phyloP scores from a whole-genome alignment of 1,140 invertebrate genomes.

The Bombyx mandarina region DNA sequence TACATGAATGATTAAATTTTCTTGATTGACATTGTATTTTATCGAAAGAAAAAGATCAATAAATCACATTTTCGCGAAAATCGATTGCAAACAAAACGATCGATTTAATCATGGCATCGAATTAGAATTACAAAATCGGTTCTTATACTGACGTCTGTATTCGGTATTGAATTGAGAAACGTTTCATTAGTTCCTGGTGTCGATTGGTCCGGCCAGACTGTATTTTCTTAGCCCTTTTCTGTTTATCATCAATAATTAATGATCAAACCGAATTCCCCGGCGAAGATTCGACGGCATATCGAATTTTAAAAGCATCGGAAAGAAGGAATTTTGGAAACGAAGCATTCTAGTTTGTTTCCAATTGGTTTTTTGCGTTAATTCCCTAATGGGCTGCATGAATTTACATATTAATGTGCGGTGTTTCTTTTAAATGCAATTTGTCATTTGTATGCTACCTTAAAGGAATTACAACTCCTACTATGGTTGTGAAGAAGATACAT shows the following conservation, averaged over 20 bases:
- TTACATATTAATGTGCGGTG: background rate
- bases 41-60: too few relatives aligned
- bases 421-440: background rate
- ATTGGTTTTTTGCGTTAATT: background rate
- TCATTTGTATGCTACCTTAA: background rate
- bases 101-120: background rate
- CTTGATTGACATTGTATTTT: too few relatives aligned
- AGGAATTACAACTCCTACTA: too few relatives aligned
- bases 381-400: background rate
- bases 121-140: slow-evolving; percentile 30
- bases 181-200: slow-evolving; percentile 43
- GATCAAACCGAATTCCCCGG: slow-evolving; percentile 15
- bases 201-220: slow-evolving; percentile 26
- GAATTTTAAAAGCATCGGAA: too few relatives aligned
- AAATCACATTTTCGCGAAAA: too few relatives aligned
- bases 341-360: background rate
- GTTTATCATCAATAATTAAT: slow-evolving; percentile 50
- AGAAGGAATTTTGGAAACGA: too few relatives aligned
- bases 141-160: slow-evolving; percentile 24
- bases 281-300: background rate
- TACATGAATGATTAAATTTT: too few relatives aligned
- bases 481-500: too few relatives aligned
- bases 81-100: too few relatives aligned
- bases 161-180: slow-evolving; percentile 27
- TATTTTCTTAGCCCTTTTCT: slow-evolving; percentile 22